A percentile compares a stretch with the other conserved stretches of the same genome.
phyloP scores from a whole-genome alignment of 2,113 vertebrate genomes.

The Jaculus jaculus region DNA sequence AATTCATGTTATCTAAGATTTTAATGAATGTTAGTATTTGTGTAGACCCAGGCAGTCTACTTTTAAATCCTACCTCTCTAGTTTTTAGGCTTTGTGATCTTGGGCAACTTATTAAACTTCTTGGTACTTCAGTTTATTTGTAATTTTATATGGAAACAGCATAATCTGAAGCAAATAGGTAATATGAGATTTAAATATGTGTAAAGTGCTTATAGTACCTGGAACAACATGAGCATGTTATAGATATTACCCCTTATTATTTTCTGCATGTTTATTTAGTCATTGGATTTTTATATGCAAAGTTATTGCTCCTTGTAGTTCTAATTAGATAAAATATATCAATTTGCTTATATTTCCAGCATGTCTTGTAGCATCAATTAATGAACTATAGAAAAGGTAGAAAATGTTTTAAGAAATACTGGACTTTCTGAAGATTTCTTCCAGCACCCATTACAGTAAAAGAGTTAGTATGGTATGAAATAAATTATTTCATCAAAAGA shows the following conservation, averaged over 20 bases:
- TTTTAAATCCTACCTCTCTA: background rate
- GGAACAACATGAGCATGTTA: background rate
- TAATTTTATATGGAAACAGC: background rate
- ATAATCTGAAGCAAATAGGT: background rate
- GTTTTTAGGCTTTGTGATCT: background rate
- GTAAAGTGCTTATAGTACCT: background rate
- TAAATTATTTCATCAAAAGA: slow-evolving; percentile 38
- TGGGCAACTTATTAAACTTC: background rate
- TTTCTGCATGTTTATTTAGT: background rate
- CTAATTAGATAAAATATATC: background rate
- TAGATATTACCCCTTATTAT: background rate
- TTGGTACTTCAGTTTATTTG: background rate
- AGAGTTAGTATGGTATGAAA: background rate
- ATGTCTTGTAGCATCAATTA: slow-evolving; percentile 23
- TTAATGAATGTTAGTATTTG: background rate
- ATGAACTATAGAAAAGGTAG: background rate
- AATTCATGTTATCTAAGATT: slow-evolving; percentile 25
- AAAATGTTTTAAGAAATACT: slow-evolving; percentile 11
- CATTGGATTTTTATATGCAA: background rate
- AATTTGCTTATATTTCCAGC: background rate
- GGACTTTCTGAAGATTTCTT: slow-evolving; percentile 35
- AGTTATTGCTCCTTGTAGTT: background rate
- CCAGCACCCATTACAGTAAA: slow-evolving; percentile 38
- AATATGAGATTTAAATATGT: background rate
- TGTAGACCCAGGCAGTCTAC: background rate